Base-by-base conservation (phyloP, 2,888 invertebrate genomes). In the Hypselothyrea guttata region DNA sequence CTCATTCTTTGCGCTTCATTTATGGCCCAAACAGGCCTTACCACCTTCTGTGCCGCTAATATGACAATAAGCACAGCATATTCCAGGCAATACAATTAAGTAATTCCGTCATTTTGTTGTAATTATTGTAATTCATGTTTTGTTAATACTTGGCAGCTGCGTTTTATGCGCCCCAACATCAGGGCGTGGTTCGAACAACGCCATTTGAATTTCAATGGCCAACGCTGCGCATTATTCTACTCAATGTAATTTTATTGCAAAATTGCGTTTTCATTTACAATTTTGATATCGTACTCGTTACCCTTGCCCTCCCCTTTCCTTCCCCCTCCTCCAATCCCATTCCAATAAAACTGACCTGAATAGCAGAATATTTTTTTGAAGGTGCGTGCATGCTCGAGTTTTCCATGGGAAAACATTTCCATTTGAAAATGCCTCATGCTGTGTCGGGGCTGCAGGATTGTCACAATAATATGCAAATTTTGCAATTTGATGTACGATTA, bases 221-320 rank as follows among this genome's bases (percentile, higher is more conserved):
- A 12, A 15, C 8, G n/a, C 53, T 41, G 44, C 41, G 58, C 45
- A 68, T 63, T 62, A 59, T 51, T 64, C 41, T 52, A 40, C 56
- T 64, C 73, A 73, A 73, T 74, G 74, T 71, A 49, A 76, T 79
- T 79, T 79, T 79, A 79, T 79, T 74, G 79, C 79, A 65, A 79
- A 79, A 74, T 79, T 78, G 79, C 79, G 79, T 79, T 79, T 76
- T 56, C 65, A 68, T 74, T 73, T 59, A 56, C 54, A 66, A 74
- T 74, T 66, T 64, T 48, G 54, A 52, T 40, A 28, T 7, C 3
- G 22, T 22, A 22, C 22, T 22, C 22, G 22, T 22, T 22, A 22
- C 33, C 33, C 22, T 55, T 51, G 16, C 37, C 38, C 22, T 30
- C 47, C 28, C 41, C n/a, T n/a, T n/a, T n/a, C n/a, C n/a, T n/a